Percentiles rank a stretch among this genome's conserved stretches.
Conservation (phyloP, 2,113 vertebrate species). For the Pelodiscus sinensis region DNA sequence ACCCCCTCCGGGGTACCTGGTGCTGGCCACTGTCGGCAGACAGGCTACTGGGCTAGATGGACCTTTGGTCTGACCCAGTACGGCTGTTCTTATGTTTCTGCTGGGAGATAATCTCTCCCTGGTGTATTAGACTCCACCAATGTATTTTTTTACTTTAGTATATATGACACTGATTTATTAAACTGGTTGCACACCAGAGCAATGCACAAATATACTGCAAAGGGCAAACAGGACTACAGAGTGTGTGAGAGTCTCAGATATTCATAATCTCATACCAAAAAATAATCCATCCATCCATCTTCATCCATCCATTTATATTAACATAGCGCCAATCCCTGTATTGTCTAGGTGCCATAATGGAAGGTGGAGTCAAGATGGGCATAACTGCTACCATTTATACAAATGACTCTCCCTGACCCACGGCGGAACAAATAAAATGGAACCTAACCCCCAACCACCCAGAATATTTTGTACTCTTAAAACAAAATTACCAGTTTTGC, state of each 20-base stretch:
- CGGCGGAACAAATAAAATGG: neutral
- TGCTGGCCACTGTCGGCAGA: too few species aligned
- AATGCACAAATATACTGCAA: accelerated
- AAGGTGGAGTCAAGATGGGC: neutral
- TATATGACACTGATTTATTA: accelerated
- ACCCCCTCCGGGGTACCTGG: too few species aligned
- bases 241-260: accelerated
- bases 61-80: too few species aligned
- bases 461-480: neutral
- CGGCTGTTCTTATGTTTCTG: too few species aligned
- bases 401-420: neutral
- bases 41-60: too few species aligned
- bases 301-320: neutral
- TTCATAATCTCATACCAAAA: neutral
- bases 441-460: neutral
- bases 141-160: neutral
- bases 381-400: neutral
- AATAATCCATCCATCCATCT: neutral
- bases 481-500: neutral
- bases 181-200: neutral
- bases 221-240: accelerated
- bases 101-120: neutral
- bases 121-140: neutral
- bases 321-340: neutral
- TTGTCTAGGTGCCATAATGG: neutral